Evolutionary conservation across 1,140 invertebrate species (phyloP).

Genomic region (Diachasmimorpha longicaudata): DNA sequence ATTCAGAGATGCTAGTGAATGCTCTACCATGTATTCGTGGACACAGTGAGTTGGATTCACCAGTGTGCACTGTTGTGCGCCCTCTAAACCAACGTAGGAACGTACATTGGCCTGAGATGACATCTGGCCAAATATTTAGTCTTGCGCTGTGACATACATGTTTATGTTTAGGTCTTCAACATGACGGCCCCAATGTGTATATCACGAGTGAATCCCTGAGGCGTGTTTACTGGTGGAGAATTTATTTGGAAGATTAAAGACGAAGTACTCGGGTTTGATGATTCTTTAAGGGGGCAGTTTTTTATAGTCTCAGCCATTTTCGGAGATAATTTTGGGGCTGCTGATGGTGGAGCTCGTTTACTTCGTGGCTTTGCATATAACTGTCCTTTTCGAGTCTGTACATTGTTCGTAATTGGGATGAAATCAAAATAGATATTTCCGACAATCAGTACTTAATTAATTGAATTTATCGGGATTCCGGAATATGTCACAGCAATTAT

Average conservation of each 20-base stretch:
- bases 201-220: background rate
- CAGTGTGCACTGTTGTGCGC: background rate
- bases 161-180: constrained; percentile 8
- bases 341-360: background rate
- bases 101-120: constrained; percentile 10
- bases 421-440: background rate
- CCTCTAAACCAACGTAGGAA: background rate
- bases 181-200: background rate
- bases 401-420: background rate
- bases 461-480: too few species aligned
- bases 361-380: background rate
- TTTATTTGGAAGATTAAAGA: constrained; percentile 1
- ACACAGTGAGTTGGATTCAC: background rate
- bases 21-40: background rate
- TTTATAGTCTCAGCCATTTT: background rate
- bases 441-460: background rate
- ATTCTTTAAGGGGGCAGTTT: background rate
- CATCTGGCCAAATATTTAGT: constrained; percentile 25
- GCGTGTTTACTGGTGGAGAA: background rate
- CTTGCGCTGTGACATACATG: background rate
- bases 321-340: too few species aligned
- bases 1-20: background rate
- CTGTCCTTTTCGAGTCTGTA: background rate
- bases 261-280: background rate
- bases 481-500: background rate